Percentiles rank a stretch among this genome's conserved stretches.
Conservation (phyloP, 1,140 invertebrate species). For the Nymphalis io region DNA sequence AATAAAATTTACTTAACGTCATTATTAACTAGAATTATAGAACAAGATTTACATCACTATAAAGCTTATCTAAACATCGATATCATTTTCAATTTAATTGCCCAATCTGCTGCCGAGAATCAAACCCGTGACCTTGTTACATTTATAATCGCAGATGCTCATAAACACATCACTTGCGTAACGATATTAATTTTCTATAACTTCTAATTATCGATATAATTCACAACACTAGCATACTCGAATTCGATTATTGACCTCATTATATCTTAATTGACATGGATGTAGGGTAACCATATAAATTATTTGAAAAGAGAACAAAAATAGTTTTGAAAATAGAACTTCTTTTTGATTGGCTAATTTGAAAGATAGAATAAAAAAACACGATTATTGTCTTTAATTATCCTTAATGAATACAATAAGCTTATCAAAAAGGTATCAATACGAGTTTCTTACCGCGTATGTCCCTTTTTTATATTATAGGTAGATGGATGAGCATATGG, state of each 20-base stretch:
- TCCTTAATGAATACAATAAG: too few species aligned
- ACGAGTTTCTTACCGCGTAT: too few species aligned
- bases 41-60: slow-evolving; percentile 3
- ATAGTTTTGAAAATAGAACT: background rate
- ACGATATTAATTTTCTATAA: background rate
- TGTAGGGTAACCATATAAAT: slow-evolving; percentile 19
- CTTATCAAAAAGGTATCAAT: too few species aligned
- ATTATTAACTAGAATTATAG: too few species aligned
- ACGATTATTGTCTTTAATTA: too few species aligned
- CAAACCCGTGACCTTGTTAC: background rate
- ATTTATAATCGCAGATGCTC: background rate
- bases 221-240: slow-evolving; percentile 14
- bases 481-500: too few species aligned
- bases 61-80: background rate
- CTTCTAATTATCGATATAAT: background rate
- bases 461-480: too few species aligned
- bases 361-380: too few species aligned
- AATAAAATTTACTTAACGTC: too few species aligned
- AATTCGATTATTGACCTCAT: slow-evolving; percentile 5
- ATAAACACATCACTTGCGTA: background rate
- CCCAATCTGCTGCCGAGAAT: background rate
- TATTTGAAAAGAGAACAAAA: background rate
- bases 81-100: slow-evolving; percentile 6
- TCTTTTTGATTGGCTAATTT: too few species aligned
- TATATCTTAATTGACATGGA: background rate